phyloP scores from a whole-genome alignment of 2,797 vertebrate genomes.

The Oreochromis grahami region DNA sequence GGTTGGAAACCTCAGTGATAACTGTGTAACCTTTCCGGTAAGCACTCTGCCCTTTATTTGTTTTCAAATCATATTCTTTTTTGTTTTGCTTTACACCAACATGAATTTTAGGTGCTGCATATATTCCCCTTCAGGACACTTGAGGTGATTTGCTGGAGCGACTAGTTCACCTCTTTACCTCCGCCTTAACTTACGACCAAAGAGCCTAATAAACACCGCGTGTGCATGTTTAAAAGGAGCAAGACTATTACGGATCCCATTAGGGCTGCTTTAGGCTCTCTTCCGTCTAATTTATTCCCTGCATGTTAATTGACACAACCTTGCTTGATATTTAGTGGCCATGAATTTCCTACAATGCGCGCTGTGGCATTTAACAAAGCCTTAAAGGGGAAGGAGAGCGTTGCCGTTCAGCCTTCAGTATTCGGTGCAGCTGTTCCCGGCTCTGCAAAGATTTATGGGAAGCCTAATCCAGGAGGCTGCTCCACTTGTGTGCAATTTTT shows the following conservation, averaged over 20 bases:
- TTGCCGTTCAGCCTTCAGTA: conserved; percentile 22
- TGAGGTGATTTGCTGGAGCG: background rate
- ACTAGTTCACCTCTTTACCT: background rate
- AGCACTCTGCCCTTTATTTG: conserved; percentile 59
- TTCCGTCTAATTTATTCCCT: conserved; percentile 21
- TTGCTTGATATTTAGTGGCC: conserved; percentile 52
- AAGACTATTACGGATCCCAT: conserved; percentile 43
- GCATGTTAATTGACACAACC: conserved; percentile 42
- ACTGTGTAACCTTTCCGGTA: conserved; percentile 63
- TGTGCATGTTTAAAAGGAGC: conserved; percentile 42
- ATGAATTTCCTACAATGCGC: conserved; percentile 35
- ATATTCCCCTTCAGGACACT: background rate
- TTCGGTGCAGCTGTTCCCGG: conserved; percentile 37
- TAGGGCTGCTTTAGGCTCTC: conserved; percentile 32
- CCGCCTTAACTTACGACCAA: background rate
- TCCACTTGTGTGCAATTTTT: background rate
- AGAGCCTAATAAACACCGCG: conserved; percentile 38
- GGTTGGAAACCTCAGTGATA: conserved; percentile 55
- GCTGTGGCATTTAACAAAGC: conserved; percentile 54
- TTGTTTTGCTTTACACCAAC: conserved; percentile 30
- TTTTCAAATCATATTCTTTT: conserved; percentile 43
- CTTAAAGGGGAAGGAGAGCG: conserved; percentile 14
- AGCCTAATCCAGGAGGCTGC: background rate
- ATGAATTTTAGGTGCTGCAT: background rate
- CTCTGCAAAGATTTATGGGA: conserved; percentile 45